Conservation (phyloP, 2,888 invertebrate species). For the Cephus sareptanus region DNA sequence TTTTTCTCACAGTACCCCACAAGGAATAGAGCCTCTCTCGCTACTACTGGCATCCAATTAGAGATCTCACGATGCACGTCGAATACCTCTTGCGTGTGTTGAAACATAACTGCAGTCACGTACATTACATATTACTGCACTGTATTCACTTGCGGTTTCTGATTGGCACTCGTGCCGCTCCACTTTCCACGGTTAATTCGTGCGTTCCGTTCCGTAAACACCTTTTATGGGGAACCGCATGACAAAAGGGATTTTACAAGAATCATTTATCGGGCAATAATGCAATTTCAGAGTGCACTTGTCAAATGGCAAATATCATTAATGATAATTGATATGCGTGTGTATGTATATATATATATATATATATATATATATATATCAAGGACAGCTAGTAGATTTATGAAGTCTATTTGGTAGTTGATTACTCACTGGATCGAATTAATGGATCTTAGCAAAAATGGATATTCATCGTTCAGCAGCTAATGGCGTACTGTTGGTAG, state of each 20-base stretch:
- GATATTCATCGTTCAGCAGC: not conserved
- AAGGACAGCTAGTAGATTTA: not conserved
- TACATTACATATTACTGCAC: not conserved
- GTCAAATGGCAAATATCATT: not conserved
- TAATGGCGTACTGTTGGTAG: not conserved
- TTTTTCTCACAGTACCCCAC: not conserved
- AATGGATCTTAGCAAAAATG: not conserved
- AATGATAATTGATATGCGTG: not conserved
- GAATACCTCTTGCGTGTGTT: not conserved
- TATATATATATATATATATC: too few relatives aligned
- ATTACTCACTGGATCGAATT: not conserved
- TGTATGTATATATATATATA: too few relatives aligned
- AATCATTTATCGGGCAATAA: not conserved
- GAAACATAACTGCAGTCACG: not conserved
- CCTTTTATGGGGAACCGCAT: not conserved
- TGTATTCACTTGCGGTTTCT: not conserved
- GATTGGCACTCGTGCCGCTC: not conserved
- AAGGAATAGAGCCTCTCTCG: not conserved
- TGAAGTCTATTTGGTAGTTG: too few relatives aligned
- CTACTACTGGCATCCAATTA: not conserved
- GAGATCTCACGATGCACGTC: not conserved
- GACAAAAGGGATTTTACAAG: not conserved
- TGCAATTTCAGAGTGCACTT: not conserved
- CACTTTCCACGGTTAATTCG: conserved; percentile 5
- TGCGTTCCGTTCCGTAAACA: not conserved